These are phyloP conservation scores for Actenoides lindsayi DNA, from an alignment of 2,113 vertebrate genomes.

Conservation along the genomic window DNA sequence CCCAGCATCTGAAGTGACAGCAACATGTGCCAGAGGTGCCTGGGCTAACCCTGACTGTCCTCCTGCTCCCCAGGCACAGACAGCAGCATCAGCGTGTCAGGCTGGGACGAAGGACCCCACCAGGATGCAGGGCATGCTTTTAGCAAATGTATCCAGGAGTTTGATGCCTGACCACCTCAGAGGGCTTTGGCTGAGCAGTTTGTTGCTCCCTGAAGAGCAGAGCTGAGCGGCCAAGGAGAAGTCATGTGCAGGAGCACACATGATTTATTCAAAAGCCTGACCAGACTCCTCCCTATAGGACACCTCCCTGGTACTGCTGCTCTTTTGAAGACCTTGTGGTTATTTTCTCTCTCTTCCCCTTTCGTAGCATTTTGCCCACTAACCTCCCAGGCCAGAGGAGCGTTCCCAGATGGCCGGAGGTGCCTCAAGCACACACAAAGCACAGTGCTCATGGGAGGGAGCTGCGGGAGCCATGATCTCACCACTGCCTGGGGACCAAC, in stretches of 20 bases:
- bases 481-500: background rate
- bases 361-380: background rate
- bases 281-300: background rate
- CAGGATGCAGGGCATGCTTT: background rate
- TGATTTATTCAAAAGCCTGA: background rate
- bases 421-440: background rate
- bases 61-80: background rate
- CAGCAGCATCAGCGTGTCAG: background rate
- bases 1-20: background rate
- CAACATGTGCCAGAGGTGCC: background rate
- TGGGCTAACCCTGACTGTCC: background rate
- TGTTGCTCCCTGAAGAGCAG: background rate
- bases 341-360: background rate
- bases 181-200: background rate
- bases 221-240: background rate
- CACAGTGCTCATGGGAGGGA: accelerated
- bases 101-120: background rate
- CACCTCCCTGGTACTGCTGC: background rate
- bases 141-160: background rate
- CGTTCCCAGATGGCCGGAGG: background rate
- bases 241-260: background rate
- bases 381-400: background rate
- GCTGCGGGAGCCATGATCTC: background rate
- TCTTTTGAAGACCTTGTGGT: background rate
- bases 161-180: background rate